Conservation (phyloP, 2,797 vertebrate genomes). For the Pangasius macronema region DNA sequence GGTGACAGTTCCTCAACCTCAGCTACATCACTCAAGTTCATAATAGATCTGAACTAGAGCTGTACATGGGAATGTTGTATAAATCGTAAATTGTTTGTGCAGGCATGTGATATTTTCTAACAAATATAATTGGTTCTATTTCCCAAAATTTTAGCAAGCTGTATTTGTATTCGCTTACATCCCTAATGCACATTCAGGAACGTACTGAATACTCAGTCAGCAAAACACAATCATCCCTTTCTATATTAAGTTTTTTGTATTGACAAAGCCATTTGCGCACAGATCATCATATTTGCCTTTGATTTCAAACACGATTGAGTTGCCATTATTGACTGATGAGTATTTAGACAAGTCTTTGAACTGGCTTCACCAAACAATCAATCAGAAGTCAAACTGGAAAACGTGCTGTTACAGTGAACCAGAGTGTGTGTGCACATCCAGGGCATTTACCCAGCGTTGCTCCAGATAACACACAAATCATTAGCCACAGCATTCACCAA, state of each 20-base stretch:
- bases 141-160: not conserved
- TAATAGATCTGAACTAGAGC: not conserved
- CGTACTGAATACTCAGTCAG: not conserved
- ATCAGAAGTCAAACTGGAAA: conserved; percentile 42
- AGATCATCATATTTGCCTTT: not conserved
- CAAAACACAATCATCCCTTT: not conserved
- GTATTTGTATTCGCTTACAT: not conserved
- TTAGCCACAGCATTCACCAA: conserved; percentile 25
- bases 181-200: not conserved
- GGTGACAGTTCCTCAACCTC: not conserved
- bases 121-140: not conserved
- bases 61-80: not conserved
- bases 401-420: conserved; percentile 20
- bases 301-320: conserved; percentile 28
- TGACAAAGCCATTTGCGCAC: conserved; percentile 6
- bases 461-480: conserved; percentile 34
- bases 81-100: not conserved
- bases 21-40: not conserved
- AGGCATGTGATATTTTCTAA: not conserved
- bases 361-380: conserved; percentile 52
- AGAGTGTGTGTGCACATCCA: conserved; percentile 18
- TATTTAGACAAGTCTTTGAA: conserved; percentile 31
- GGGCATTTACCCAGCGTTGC: conserved; percentile 34
- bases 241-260: not conserved
- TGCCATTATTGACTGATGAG: conserved; percentile 28